Conservation (phyloP, 2,113 vertebrate species). For the Eretmochelys imbricata region DNA sequence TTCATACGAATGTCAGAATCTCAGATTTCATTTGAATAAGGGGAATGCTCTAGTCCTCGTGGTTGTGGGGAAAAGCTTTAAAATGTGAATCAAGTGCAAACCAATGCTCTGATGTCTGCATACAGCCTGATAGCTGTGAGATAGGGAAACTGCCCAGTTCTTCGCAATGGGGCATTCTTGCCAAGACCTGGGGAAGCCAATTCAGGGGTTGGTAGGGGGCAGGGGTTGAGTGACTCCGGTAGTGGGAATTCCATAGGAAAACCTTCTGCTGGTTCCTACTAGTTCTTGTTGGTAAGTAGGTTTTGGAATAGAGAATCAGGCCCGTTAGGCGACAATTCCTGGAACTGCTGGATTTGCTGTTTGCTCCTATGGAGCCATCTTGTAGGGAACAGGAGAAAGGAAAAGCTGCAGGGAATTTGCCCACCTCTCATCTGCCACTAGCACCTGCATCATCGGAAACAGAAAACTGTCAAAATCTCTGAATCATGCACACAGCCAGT, state of each 20-base stretch:
- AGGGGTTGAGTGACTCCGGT: background rate
- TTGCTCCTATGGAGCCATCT: background rate
- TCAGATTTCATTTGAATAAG: background rate
- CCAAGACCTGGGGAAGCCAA: background rate
- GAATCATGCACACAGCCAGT: fast-evolving
- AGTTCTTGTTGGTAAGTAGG: background rate
- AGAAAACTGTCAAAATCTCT: background rate
- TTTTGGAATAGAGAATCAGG: fast-evolving
- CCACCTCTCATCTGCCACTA: background rate
- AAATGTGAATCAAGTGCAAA: background rate
- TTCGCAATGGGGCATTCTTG: background rate
- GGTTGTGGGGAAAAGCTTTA: background rate
- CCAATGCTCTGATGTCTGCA: background rate
- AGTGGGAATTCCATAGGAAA: background rate
- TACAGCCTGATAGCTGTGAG: background rate
- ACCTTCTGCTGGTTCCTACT: background rate
- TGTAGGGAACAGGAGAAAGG: background rate
- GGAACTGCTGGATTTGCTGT: background rate
- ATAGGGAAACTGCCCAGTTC: background rate
- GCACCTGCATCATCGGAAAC: background rate
- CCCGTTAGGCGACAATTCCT: background rate
- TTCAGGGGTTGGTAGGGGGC: background rate
- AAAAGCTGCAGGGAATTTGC: background rate
- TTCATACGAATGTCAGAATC: background rate
- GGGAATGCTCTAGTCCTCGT: background rate